Conservation (phyloP, 35 echinoderm and acorn worm species). For the Apostichopus japonicus region DNA sequence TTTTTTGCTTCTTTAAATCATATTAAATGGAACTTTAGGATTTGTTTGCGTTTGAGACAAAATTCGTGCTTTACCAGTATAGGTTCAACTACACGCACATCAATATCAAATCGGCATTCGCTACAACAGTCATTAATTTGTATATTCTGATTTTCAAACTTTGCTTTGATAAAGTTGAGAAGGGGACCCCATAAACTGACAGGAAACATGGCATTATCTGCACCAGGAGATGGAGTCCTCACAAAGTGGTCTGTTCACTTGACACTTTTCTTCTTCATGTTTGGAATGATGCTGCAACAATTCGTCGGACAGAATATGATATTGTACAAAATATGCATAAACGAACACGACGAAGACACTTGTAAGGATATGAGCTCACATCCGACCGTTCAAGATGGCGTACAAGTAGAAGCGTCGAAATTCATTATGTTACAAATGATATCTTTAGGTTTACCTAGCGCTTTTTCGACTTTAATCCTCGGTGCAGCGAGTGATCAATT, state of each 20-base stretch:
- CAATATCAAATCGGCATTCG: too few species aligned
- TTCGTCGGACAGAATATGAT: conserved; percentile 81
- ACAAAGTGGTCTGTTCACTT: conserved; percentile 46
- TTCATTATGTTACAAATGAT: conserved; percentile 57
- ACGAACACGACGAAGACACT: conserved; percentile 36
- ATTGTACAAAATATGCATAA: conserved; percentile 70
- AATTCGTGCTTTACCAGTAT: too few species aligned
- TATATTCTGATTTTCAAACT: too few species aligned
- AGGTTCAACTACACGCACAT: too few species aligned
- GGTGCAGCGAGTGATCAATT: conserved; percentile 81
- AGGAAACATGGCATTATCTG: background rate
- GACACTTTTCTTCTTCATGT: conserved; percentile 76
- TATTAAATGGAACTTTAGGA: too few species aligned
- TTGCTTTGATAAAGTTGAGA: too few species aligned
- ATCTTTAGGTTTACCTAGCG: conserved; percentile 62
- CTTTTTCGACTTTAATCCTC: conserved; percentile 72
- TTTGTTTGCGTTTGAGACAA: too few species aligned
- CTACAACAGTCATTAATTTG: too few species aligned
- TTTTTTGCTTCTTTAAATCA: too few species aligned
- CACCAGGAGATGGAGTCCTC: background rate
- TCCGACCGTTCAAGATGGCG: conserved; percentile 62
- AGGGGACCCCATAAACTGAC: background rate
- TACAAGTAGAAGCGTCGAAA: conserved; percentile 66
- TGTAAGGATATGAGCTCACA: conserved; percentile 68
- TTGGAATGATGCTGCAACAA: conserved; percentile 75